A percentile compares a stretch with the other conserved stretches of the same genome.
These are phyloP conservation scores for Pristionchus fissidentatus DNA, from an alignment of 2,888 invertebrate genomes.

Conservation along the genomic window DNA sequence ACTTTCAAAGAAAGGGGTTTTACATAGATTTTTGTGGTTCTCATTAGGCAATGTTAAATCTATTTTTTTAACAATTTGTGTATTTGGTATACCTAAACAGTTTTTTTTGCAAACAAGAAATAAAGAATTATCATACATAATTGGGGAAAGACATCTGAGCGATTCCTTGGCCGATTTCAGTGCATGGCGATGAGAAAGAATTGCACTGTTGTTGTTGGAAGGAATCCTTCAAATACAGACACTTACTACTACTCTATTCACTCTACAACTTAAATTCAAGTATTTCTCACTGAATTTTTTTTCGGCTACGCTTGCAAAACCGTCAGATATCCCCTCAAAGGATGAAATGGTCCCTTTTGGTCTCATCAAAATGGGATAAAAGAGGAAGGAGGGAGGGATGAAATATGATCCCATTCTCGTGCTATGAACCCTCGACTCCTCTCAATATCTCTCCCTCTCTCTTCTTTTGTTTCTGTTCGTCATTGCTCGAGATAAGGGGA, in stretches of 20 bases:
- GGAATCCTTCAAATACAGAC: neutral
- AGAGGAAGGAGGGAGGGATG: neutral
- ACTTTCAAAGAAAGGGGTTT: too few species aligned
- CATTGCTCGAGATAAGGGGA: neutral
- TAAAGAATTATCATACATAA: neutral
- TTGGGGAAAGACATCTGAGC: conserved; percentile 33
- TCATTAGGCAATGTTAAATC: neutral
- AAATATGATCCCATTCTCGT: neutral
- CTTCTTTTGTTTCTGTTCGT: neutral
- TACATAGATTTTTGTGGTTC: neutral
- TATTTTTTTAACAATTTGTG: neutral
- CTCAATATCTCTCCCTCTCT: neutral
- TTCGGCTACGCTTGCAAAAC: neutral
- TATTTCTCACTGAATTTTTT: neutral
- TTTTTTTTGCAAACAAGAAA: too few species aligned
- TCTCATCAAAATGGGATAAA: neutral
- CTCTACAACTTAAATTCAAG: neutral
- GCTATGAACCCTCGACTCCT: neutral
- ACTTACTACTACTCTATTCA: neutral
- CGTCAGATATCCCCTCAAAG: too few species aligned
- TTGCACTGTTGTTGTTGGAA: neutral
- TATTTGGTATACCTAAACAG: neutral
- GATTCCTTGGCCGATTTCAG: conserved; percentile 15
- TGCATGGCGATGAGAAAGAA: conserved; percentile 25
- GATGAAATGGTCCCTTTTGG: too few species aligned